These are phyloP conservation scores for Anoplophora glabripennis DNA, from an alignment of 1,140 invertebrate genomes.

Conservation along the genomic window DNA sequence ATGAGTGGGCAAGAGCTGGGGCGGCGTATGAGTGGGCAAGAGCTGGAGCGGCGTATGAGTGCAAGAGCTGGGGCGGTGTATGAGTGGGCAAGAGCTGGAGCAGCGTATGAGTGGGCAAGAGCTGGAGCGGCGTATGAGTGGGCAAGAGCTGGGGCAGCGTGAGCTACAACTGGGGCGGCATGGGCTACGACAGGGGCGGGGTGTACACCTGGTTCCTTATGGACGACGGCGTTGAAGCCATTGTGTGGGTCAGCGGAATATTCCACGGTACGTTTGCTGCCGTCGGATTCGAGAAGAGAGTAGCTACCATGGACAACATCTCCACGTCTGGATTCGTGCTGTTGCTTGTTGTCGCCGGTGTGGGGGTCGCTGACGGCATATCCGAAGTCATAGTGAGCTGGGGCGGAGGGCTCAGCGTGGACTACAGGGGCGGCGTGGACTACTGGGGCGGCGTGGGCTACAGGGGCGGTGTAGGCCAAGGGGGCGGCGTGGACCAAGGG, in stretches of 20 bases:
- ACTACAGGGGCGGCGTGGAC: constrained; percentile 35
- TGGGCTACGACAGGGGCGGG: constrained; percentile 1
- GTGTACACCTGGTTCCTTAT: constrained; percentile 35
- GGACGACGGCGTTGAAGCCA: constrained; percentile 51
- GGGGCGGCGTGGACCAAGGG: constrained; percentile 9
- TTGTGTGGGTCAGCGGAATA: constrained; percentile 60
- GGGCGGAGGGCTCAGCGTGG: constrained; percentile 25
- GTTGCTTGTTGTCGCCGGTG: constrained; percentile 45
- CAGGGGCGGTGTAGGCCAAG: constrained; percentile 4
- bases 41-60: not conserved
- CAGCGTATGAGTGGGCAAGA: not conserved
- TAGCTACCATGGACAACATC: constrained; percentile 32
- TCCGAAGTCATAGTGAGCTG: constrained; percentile 36
- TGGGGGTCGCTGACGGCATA: constrained; percentile 49
- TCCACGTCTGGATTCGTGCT: constrained; percentile 33
- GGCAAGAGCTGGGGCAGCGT: not conserved
- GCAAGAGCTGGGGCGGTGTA: too few species aligned
- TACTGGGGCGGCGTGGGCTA: not conserved
- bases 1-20: not conserved
- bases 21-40: not conserved
- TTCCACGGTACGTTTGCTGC: constrained; percentile 58
- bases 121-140: too few species aligned
- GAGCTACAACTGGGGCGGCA: not conserved
- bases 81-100: not conserved
- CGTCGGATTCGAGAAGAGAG: constrained; percentile 53